These are phyloP conservation scores for Polydrusus pterygomalis DNA, from an alignment of 2,888 invertebrate species.

Conservation along the genomic window DNA sequence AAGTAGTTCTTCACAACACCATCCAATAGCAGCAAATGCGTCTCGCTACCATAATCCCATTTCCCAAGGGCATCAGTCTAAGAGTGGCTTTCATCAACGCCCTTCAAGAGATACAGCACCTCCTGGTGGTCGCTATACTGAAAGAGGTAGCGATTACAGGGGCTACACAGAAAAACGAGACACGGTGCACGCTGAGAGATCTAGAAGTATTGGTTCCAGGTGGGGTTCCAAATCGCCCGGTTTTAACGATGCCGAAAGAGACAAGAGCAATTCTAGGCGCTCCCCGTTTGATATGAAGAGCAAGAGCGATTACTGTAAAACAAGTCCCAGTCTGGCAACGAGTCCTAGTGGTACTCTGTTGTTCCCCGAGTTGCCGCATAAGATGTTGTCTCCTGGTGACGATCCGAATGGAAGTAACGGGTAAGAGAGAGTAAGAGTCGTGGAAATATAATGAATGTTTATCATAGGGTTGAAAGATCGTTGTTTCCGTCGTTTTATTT, in stretches of 20 bases:
- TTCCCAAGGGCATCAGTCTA: background rate
- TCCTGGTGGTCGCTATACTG: background rate
- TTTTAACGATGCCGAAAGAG: background rate
- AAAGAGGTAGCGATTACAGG: too few relatives aligned
- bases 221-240: background rate
- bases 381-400: background rate
- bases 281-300: background rate
- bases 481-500: too few relatives aligned
- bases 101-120: background rate
- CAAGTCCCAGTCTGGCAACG: background rate
- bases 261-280: background rate
- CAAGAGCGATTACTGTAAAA: background rate
- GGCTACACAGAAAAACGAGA: too few relatives aligned
- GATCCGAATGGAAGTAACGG: background rate
- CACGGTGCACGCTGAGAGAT: background rate
- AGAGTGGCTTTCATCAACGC: background rate
- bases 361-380: slow-evolving; percentile 18
- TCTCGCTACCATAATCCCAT: too few relatives aligned
- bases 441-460: too few relatives aligned
- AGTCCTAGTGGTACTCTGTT: background rate
- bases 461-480: too few relatives aligned
- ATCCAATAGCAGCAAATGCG: background rate
- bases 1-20: background rate
- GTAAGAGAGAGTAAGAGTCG: too few relatives aligned
- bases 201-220: too few relatives aligned